phyloP scores from a whole-genome alignment of 2,888 invertebrate genomes.

The Dexiosoma caninum region DNA sequence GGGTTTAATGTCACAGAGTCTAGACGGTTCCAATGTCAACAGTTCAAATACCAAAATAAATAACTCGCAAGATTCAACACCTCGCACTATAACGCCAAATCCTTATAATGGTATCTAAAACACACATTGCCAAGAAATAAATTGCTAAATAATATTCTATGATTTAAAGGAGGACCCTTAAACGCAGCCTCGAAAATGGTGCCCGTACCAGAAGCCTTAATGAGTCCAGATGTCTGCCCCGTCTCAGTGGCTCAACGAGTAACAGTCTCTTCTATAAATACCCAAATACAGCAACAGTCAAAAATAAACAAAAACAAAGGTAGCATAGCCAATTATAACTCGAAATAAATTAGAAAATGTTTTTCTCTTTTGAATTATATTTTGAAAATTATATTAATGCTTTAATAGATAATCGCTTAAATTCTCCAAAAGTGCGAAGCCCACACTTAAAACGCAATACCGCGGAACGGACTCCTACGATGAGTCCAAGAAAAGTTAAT shows the following conservation, averaged over 20 bases:
- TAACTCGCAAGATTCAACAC: slow-evolving; percentile 75
- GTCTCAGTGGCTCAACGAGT: slow-evolving; percentile 74
- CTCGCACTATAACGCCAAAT: slow-evolving; percentile 76
- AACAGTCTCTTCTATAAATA: slow-evolving; percentile 71
- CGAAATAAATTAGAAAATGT: slow-evolving; percentile 22
- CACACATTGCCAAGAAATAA: no score
- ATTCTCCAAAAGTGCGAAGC: slow-evolving; percentile 76
- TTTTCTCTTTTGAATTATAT: slow-evolving; percentile 46
- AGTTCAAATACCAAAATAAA: slow-evolving; percentile 71
- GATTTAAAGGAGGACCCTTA: slow-evolving; percentile 79
- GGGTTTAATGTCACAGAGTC: slow-evolving; percentile 81
- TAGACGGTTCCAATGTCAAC: slow-evolving; percentile 79
- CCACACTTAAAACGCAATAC: slow-evolving; percentile 73
- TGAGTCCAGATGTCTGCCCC: slow-evolving; percentile 85
- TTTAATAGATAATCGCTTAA: slow-evolving; percentile 70
- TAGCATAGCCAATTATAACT: slow-evolving; percentile 43
- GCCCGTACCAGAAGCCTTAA: slow-evolving; percentile 90
- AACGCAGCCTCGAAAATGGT: slow-evolving; percentile 92
- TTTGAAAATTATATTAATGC: slow-evolving; percentile 26
- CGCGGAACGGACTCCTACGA: slow-evolving; percentile 71
- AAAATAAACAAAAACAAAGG: slow-evolving; percentile 77
- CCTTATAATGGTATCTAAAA: slow-evolving; percentile 73
- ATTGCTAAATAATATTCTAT: neutral
- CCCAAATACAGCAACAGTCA: slow-evolving; percentile 74
- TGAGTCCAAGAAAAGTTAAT: slow-evolving; percentile 74